A percentile compares a stretch with the other conserved stretches of the same genome.
phyloP scores from a whole-genome alignment of 53 echinoderm and acorn worm species.

The Echinarachnius parma region DNA sequence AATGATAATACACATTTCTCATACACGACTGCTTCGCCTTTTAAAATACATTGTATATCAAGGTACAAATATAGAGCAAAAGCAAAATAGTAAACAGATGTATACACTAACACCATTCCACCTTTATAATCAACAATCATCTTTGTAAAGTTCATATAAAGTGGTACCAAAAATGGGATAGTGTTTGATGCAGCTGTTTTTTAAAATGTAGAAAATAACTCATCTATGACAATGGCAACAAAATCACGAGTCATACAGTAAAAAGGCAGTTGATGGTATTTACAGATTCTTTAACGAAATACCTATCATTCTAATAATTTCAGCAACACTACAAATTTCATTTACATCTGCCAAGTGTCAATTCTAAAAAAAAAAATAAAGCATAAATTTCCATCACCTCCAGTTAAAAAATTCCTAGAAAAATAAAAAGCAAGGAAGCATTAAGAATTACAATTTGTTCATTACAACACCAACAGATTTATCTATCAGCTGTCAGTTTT shows the following conservation, averaged over 20 bases:
- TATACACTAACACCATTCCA: conserved; percentile 7
- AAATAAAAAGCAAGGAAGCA: too few species aligned
- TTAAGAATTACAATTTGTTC: too few species aligned
- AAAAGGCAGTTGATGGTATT: conserved; percentile 47
- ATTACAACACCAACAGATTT: too few species aligned
- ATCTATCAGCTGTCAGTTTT: too few species aligned
- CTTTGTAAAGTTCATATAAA: conserved; percentile 30
- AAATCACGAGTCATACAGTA: conserved; percentile 2
- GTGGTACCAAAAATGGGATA: conserved; percentile 35
- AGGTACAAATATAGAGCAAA: conserved; percentile 40
- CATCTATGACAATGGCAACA: conserved; percentile 24
- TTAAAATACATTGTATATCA: conserved; percentile 38
- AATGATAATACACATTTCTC: conserved; percentile 44
- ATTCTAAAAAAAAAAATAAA: too few species aligned
- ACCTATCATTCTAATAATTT: too few species aligned
- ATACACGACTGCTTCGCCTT: conserved; percentile 45
- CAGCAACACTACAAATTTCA: not conserved
- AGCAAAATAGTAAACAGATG: conserved; percentile 23
- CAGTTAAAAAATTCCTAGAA: too few species aligned
- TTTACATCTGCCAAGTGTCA: conserved; percentile 20
- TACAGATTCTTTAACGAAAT: conserved; percentile 9
- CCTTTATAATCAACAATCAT: conserved; percentile 28
- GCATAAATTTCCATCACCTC: too few species aligned
- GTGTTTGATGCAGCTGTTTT: not conserved
- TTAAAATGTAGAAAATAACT: conserved; percentile 42